A percentile compares a stretch with the other conserved stretches of the same genome.
Conservation (phyloP, 2,797 vertebrate species). For the Lepilemur septentrionalis region DNA sequence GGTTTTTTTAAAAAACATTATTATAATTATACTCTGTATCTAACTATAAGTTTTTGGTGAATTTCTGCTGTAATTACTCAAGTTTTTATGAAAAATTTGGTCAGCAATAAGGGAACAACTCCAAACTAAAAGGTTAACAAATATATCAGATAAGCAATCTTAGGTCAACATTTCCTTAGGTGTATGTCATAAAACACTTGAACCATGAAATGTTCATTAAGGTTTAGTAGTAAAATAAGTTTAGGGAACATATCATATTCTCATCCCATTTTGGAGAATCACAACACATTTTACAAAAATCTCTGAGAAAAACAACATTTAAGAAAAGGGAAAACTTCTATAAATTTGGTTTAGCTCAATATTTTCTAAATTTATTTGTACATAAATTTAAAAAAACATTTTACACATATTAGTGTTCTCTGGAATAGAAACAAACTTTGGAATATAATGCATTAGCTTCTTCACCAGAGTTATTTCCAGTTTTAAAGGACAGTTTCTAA, state of each 20-base stretch:
- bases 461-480: background rate
- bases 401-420: background rate
- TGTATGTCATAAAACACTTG: background rate
- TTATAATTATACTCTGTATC: background rate
- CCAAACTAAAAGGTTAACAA: background rate
- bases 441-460: background rate
- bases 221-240: background rate
- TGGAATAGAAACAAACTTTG: background rate
- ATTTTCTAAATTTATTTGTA: background rate
- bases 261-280: slow-evolving; percentile 16
- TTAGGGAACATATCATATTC: background rate
- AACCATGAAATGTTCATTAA: background rate
- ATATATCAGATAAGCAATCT: background rate
- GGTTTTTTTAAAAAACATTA: background rate
- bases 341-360: background rate
- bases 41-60: background rate
- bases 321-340: slow-evolving; percentile 2
- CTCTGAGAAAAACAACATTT: background rate
- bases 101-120: background rate
- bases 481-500: background rate
- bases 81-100: background rate
- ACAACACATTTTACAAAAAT: slow-evolving; percentile 16
- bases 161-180: slow-evolving; percentile 31
- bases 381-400: background rate
- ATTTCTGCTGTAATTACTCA: background rate